These are phyloP conservation scores for Scolopax mira DNA, from an alignment of 2,113 vertebrate species.

Conservation along the genomic window DNA sequence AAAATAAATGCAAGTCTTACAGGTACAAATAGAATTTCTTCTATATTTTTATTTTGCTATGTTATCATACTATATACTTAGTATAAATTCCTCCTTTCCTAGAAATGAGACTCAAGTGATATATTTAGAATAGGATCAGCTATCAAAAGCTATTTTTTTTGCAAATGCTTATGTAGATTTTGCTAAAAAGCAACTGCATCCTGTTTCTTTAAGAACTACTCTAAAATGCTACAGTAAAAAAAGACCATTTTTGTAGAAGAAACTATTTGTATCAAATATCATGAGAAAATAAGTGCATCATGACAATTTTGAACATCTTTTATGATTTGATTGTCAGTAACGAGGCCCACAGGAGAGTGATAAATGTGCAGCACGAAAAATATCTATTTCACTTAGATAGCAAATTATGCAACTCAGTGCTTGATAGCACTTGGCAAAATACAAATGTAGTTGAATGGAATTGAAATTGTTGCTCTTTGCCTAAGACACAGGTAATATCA, in stretches of 20 bases:
- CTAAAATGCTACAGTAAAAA: slow-evolving; percentile 58
- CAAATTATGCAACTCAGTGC: slow-evolving; percentile 85
- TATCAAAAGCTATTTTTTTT: not conserved
- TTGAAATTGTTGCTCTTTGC: slow-evolving; percentile 92
- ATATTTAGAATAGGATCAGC: slow-evolving; percentile 54
- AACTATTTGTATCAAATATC: slow-evolving; percentile 80
- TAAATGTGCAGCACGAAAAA: slow-evolving; percentile 83
- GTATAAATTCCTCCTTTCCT: slow-evolving; percentile 13
- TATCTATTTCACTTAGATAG: slow-evolving; percentile 85
- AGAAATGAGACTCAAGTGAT: slow-evolving; percentile 38
- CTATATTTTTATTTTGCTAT: slow-evolving; percentile 29
- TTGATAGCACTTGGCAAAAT: slow-evolving; percentile 89
- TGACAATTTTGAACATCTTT: slow-evolving; percentile 81
- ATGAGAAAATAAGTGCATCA: slow-evolving; percentile 81
- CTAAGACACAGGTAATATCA: slow-evolving; percentile 91
- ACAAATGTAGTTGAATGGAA: slow-evolving; percentile 93
- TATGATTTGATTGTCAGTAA: slow-evolving; percentile 84
- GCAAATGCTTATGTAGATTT: not conserved
- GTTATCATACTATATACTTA: not conserved
- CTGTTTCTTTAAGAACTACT: slow-evolving; percentile 68
- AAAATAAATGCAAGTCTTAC: not conserved
- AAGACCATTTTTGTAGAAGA: slow-evolving; percentile 69
- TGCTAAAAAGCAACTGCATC: slow-evolving; percentile 1
- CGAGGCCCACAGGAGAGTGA: slow-evolving; percentile 81
- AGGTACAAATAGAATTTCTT: not conserved